Evolutionary conservation across 2,888 invertebrate genomes (phyloP).

Genomic region (Thecocarcelia acutangulata): DNA sequence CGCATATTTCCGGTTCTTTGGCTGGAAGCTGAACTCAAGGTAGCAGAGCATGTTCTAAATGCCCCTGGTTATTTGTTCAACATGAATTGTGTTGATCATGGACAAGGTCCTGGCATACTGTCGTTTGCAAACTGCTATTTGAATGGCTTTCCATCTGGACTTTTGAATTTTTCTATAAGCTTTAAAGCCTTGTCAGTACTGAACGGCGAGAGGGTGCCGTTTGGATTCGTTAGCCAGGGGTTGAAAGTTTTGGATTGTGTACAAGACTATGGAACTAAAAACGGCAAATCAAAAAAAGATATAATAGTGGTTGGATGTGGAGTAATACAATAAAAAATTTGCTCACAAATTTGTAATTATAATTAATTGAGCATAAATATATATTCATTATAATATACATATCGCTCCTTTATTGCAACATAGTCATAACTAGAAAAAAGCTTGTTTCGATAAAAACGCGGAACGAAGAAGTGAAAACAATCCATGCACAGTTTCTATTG

Average conservation of each 20-base stretch:
- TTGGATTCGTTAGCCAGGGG: slow-evolving; percentile 76
- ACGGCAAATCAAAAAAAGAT: slow-evolving; percentile 74
- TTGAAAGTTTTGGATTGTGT: slow-evolving; percentile 72
- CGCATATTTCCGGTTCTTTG: slow-evolving; percentile 76
- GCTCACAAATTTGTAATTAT: too few relatives aligned
- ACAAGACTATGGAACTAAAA: slow-evolving; percentile 75
- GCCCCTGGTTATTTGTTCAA: slow-evolving; percentile 43
- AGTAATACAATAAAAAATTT: slow-evolving; percentile 1
- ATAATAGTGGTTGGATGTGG: slow-evolving; percentile 74
- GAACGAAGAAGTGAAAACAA: too few relatives aligned
- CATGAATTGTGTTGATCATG: slow-evolving; percentile 55
- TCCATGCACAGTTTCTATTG: too few relatives aligned
- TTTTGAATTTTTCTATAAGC: slow-evolving; percentile 76
- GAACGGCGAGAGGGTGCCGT: slow-evolving; percentile 75
- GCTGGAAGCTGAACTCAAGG: slow-evolving; percentile 74
- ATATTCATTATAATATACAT: too few relatives aligned
- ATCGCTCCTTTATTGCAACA: too few relatives aligned
- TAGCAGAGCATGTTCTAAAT: slow-evolving; percentile 26
- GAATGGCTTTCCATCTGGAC: slow-evolving; percentile 71
- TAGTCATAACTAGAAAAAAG: too few relatives aligned
- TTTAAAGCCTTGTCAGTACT: slow-evolving; percentile 75
- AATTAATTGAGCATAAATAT: too few relatives aligned
- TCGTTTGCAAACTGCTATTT: slow-evolving; percentile 74
- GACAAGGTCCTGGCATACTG: slow-evolving; percentile 70
- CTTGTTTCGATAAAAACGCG: too few relatives aligned